Evolutionary conservation across 2,888 invertebrate species (phyloP).

Genomic region (Trachelus iudaicus): DNA sequence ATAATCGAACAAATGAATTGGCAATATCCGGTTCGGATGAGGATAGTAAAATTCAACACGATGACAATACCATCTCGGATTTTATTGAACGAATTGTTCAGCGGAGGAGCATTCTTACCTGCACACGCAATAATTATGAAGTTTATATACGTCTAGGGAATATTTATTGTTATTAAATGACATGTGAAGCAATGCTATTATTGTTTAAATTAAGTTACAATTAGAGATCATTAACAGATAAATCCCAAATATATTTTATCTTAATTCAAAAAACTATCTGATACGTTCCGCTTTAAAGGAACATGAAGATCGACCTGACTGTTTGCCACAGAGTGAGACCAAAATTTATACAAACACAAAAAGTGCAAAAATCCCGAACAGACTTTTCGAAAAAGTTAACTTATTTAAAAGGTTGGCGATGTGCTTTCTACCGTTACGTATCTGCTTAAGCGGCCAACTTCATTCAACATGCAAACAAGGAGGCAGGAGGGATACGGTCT

Average conservation of each 20-base stretch:
- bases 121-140: conserved; percentile 31
- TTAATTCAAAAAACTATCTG: no score
- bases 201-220: no score
- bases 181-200: not conserved
- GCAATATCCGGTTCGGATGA: conserved; percentile 27
- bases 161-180: conserved; percentile 48
- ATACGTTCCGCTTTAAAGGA: not conserved
- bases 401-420: conserved; percentile 12
- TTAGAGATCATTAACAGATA: no score
- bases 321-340: not conserved
- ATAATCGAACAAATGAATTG: conserved; percentile 25
- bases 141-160: conserved; percentile 44
- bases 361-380: not conserved
- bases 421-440: not conserved
- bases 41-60: conserved; percentile 3
- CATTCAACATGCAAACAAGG: conserved; percentile 20
- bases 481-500: conserved; percentile 7
- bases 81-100: conserved; percentile 52
- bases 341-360: not conserved
- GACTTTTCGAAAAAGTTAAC: conserved; percentile 6
- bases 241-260: no score
- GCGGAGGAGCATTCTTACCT: conserved; percentile 45
- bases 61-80: conserved; percentile 18
- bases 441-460: conserved; percentile 15
- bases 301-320: not conserved